Conservation (phyloP, 2,888 invertebrate genomes). For the Pachliopta kotzebuea region DNA sequence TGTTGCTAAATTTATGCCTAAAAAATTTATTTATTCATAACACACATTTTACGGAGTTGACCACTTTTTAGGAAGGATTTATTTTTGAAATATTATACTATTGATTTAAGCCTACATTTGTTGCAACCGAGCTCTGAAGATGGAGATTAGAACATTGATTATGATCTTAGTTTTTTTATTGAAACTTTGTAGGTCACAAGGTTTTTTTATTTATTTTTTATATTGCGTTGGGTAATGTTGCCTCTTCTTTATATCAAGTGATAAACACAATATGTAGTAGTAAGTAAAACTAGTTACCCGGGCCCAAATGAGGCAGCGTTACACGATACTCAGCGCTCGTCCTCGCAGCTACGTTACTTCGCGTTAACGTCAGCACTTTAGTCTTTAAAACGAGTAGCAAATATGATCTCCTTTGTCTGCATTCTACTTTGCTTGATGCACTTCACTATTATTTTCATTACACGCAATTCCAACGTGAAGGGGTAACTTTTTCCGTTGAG, state of each 20-base stretch:
- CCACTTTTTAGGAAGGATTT: no score
- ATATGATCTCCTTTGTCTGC: conserved; percentile 22
- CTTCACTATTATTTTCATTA: conserved; percentile 15
- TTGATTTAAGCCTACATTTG: no score
- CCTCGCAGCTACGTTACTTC: conserved; percentile 11
- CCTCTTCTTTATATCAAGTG: not conserved
- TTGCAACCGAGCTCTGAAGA: no score
- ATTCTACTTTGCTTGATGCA: conserved; percentile 11
- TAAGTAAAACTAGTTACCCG: not conserved
- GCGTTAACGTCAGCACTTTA: conserved; percentile 18
- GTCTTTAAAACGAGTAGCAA: conserved; percentile 17
- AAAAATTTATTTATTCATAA: no score
- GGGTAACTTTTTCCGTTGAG: conserved; percentile 1
- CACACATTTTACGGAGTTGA: no score
- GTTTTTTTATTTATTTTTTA: not conserved
- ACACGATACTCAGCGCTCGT: not conserved
- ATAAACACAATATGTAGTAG: not conserved
- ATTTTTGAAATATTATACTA: no score
- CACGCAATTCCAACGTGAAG: conserved; percentile 4
- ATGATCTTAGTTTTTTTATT: no score
- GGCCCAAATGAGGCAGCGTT: not conserved
- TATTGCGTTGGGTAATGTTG: not conserved
- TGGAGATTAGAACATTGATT: no score
- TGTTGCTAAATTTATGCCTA: no score
- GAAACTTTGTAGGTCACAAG: not conserved